phyloP scores from a whole-genome alignment of 2,888 invertebrate species.

The Hypsopygia costalis region DNA sequence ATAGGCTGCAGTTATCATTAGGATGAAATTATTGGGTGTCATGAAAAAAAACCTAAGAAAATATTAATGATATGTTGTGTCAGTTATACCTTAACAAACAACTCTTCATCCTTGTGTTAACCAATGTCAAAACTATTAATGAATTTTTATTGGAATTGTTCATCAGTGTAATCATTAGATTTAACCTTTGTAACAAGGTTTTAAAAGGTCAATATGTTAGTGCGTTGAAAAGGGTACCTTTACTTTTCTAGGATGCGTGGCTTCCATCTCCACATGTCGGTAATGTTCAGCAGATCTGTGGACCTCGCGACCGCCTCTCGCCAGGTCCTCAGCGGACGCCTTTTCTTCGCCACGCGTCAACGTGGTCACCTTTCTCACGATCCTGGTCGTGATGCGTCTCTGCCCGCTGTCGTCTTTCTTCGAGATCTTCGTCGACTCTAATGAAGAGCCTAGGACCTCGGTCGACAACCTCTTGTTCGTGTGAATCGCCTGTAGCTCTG shows the following conservation, averaged over 20 bases:
- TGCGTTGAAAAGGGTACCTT: constrained; percentile 81
- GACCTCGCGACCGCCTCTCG: constrained; percentile 80
- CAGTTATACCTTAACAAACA: too few relatives aligned
- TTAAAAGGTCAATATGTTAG: constrained; percentile 6
- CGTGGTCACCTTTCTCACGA: constrained; percentile 93
- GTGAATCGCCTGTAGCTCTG: constrained; percentile 87
- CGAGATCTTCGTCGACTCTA: constrained; percentile 91
- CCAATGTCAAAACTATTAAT: too few relatives aligned
- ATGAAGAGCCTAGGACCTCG: constrained; percentile 91
- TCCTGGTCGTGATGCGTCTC: constrained; percentile 91
- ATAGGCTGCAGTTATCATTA: neutral
- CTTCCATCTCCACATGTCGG: constrained; percentile 79
- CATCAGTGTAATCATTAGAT: too few relatives aligned
- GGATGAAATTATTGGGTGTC: neutral
- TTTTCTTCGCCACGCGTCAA: constrained; percentile 92
- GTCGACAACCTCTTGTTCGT: constrained; percentile 91
- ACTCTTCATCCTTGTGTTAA: too few relatives aligned
- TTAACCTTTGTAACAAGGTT: too few relatives aligned
- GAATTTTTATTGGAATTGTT: too few relatives aligned
- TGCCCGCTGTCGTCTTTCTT: constrained; percentile 89
- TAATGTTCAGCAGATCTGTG: constrained; percentile 80
- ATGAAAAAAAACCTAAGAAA: too few relatives aligned
- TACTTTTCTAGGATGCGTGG: constrained; percentile 85
- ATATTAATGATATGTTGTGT: too few relatives aligned
- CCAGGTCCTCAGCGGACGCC: constrained; percentile 85